phyloP scores from a whole-genome alignment of 2,888 invertebrate genomes.

The Helobdella robusta region DNA sequence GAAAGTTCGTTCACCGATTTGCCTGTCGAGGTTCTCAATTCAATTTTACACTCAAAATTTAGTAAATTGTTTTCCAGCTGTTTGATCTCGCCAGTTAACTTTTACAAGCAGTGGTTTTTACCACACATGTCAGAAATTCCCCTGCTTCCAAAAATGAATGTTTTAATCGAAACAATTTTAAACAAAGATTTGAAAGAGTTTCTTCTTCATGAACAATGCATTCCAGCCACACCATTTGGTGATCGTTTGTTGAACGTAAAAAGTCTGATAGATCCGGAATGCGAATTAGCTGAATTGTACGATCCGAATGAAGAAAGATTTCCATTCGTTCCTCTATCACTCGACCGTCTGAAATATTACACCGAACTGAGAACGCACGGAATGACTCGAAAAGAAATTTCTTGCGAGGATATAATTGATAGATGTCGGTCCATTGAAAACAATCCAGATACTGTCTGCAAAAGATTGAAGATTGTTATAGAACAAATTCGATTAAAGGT shows the following conservation, averaged over 20 bases:
- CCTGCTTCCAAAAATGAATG: slow-evolving; percentile 26
- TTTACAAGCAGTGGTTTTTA: slow-evolving; percentile 35
- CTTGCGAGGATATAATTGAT: slow-evolving; percentile 20
- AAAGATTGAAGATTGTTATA: slow-evolving; percentile 8
- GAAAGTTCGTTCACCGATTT: too few species aligned
- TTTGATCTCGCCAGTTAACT: too few species aligned
- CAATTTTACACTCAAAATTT: too few species aligned
- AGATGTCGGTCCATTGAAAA: slow-evolving; percentile 21
- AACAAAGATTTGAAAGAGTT: slow-evolving; percentile 35
- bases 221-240: slow-evolving; percentile 37
- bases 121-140: slow-evolving; percentile 31
- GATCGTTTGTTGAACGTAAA: slow-evolving; percentile 29
- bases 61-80: too few species aligned
- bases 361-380: slow-evolving; percentile 26
- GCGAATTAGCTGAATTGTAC: slow-evolving; percentile 34
- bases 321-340: slow-evolving; percentile 31
- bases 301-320: slow-evolving; percentile 35
- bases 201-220: slow-evolving; percentile 32
- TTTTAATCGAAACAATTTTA: slow-evolving; percentile 35
- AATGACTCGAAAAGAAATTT: slow-evolving; percentile 28
- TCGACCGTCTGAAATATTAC: too few species aligned
- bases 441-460: background rate
- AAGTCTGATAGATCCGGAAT: slow-evolving; percentile 35
- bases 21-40: too few species aligned
- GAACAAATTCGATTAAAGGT: background rate